phyloP scores from a whole-genome alignment of 2,113 vertebrate genomes.

The human region GRCh38 chr12:40583501-40584000 shows the following conservation, averaged over 20 bases:
- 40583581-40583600: neutral
- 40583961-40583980: neutral
- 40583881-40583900: neutral
- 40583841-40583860: neutral
- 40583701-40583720: neutral
- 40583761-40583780: neutral
- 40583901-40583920: neutral
- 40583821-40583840: neutral
- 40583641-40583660: neutral
- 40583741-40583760: neutral
- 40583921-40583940: neutral
- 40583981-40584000: neutral
- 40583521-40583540: neutral
- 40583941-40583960: neutral
- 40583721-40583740: neutral
- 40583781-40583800: neutral
- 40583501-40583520: neutral
- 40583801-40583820: neutral
- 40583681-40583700: neutral
- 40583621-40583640: neutral
- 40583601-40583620: neutral
- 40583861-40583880: neutral
- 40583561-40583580: neutral
- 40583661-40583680: neutral
- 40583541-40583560: neutral